Evolutionary conservation across 2,888 invertebrate genomes (phyloP).

Genomic region (Cataglyphis albicans): DNA sequence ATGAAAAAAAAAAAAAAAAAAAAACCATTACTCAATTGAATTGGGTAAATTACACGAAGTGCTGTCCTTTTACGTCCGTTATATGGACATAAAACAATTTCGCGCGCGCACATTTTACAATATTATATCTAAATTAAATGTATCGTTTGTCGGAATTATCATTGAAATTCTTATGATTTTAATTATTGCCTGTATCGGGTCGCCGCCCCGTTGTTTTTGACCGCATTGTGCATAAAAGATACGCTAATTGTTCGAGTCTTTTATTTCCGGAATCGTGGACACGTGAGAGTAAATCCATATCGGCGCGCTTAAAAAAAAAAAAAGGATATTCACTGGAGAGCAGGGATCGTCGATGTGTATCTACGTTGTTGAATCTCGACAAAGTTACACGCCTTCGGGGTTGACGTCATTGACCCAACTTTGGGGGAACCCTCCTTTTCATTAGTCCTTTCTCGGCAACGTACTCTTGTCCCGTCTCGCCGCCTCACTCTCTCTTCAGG

Average conservation of each 20-base stretch:
- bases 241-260: slow-evolving; percentile 28
- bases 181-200: neutral
- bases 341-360: slow-evolving; percentile 40
- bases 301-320: neutral
- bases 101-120: slow-evolving; percentile 14
- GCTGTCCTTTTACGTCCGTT: neutral
- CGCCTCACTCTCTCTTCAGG: slow-evolving; percentile 40
- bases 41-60: slow-evolving; percentile 5
- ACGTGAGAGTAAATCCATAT: slow-evolving; percentile 5
- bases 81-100: slow-evolving; percentile 19
- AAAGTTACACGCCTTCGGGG: slow-evolving; percentile 63
- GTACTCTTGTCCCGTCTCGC: slow-evolving; percentile 49
- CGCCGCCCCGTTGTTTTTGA: neutral
- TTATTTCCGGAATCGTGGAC: neutral
- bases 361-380: slow-evolving; percentile 57
- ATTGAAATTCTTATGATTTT: slow-evolving; percentile 43
- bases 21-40: neutral
- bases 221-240: slow-evolving; percentile 7
- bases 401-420: slow-evolving; percentile 74
- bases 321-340: neutral
- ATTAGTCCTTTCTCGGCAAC: slow-evolving; percentile 71
- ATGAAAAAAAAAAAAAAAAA: slow-evolving; percentile 1
- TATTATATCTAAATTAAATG: slow-evolving; percentile 47
- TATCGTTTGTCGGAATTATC: slow-evolving; percentile 31
- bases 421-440: slow-evolving; percentile 70